A percentile compares a stretch with the other conserved stretches of the same genome.
phyloP scores from a whole-genome alignment of 2,888 invertebrate genomes.

The Dynastes maya region DNA sequence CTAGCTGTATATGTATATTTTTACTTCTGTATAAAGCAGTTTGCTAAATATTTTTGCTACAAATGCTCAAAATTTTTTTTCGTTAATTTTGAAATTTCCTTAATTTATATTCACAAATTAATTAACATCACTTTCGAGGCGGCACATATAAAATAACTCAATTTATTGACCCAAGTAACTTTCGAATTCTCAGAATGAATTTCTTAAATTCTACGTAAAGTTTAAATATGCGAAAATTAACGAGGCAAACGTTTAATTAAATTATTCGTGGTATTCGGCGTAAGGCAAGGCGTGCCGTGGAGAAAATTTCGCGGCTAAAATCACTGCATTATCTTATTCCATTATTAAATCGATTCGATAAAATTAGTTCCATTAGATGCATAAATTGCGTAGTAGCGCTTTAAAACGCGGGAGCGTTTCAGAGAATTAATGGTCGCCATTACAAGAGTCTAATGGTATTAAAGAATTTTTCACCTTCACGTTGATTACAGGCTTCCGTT shows the following conservation, averaged over 20 bases:
- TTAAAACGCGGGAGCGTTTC: slow-evolving; percentile 16
- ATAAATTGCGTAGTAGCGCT: slow-evolving; percentile 34
- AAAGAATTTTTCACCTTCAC: slow-evolving; percentile 15
- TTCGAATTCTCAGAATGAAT: slow-evolving; percentile 18
- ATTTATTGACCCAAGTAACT: neutral
- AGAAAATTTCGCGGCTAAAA: slow-evolving; percentile 48
- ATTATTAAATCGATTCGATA: slow-evolving; percentile 47
- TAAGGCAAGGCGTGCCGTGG: slow-evolving; percentile 15
- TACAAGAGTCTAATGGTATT: slow-evolving; percentile 21
- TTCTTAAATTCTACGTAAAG: slow-evolving; percentile 47
- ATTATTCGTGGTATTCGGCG: slow-evolving; percentile 45
- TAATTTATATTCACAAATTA: no score
- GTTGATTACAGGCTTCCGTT: neutral
- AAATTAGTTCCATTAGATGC: slow-evolving; percentile 47
- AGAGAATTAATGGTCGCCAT: slow-evolving; percentile 22
- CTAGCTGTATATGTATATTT: no score
- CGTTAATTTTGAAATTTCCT: no score
- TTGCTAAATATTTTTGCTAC: no score
- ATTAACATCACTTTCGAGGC: no score
- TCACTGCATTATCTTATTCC: slow-evolving; percentile 45
- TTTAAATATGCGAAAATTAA: slow-evolving; percentile 46
- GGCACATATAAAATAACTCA: no score
- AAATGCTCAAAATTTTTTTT: no score
- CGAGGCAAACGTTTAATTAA: slow-evolving; percentile 41
- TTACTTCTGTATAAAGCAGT: no score